A percentile compares a stretch with the other conserved stretches of the same genome.
phyloP scores from a whole-genome alignment of 2,797 vertebrate species.

The Brachyrhaphis roseni region DNA sequence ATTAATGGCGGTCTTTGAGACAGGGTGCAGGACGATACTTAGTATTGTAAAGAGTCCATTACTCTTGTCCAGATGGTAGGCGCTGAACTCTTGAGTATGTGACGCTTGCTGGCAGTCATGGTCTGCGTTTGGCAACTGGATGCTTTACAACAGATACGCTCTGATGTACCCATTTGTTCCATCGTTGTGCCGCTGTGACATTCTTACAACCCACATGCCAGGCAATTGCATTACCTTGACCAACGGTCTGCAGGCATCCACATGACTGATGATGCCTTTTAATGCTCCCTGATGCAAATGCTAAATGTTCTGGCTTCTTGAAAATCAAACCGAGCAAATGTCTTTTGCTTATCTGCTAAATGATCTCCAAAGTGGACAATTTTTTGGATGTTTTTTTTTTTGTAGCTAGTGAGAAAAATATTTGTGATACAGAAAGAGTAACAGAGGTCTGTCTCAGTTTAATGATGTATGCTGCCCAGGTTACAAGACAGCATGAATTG shows the following conservation, averaged over 20 bases:
- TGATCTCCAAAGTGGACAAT: not conserved
- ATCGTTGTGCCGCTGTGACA: not conserved
- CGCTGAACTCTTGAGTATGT: not conserved
- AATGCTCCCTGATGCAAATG: not conserved
- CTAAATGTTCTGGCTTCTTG: not conserved
- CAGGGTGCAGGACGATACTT: not conserved
- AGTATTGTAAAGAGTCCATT: not conserved
- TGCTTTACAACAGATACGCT: not conserved
- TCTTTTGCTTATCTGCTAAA: not conserved
- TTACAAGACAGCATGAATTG: not conserved
- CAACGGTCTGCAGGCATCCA: not conserved
- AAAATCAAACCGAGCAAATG: not conserved
- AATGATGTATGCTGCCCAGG: not conserved
- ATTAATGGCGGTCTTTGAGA: not conserved
- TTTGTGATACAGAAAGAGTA: not conserved
- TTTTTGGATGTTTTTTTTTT: not conserved
- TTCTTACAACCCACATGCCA: not conserved
- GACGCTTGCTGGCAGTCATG: not conserved
- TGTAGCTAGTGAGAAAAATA: too few species aligned
- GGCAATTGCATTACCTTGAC: not conserved
- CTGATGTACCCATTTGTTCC: not conserved
- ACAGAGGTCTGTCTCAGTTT: not conserved
- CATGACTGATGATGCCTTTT: not conserved
- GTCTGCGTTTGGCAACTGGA: not conserved
- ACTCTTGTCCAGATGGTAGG: slow-evolving; percentile 6